These are phyloP conservation scores for Bombus fervidus DNA, from an alignment of 1,140 invertebrate species.

Conservation along the genomic window DNA sequence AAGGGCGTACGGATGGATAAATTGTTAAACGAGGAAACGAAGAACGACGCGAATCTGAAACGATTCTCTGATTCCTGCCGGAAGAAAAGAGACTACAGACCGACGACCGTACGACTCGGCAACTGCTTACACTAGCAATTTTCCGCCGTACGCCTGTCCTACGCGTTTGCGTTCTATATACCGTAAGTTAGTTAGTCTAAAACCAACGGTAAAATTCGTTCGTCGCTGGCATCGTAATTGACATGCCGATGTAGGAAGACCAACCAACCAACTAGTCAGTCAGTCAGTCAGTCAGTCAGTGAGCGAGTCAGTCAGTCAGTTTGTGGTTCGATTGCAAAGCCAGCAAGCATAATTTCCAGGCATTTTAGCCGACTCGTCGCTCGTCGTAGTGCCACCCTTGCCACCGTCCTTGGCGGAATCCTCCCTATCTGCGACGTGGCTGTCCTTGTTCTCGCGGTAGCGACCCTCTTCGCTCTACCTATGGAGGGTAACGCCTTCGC, in stretches of 20 bases:
- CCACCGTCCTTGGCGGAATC: conserved; percentile 7
- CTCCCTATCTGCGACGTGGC: conserved; percentile 17
- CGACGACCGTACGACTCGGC: not conserved
- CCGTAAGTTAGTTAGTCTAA: conserved; percentile 74
- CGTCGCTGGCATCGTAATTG: conserved; percentile 52
- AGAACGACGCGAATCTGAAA: conserved; percentile 27
- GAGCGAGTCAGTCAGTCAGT: not conserved
- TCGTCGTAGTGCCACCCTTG: too few species aligned
- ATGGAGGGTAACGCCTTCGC: conserved; percentile 55
- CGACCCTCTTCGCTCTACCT: not conserved
- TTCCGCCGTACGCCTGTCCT: conserved; percentile 62
- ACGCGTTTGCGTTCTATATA: conserved; percentile 56
- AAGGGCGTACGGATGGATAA: not conserved
- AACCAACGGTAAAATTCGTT: conserved; percentile 72
- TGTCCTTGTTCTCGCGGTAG: conserved; percentile 16
- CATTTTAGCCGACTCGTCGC: conserved; percentile 25
- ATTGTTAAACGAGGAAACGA: conserved; percentile 4
- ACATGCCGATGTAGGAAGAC: conserved; percentile 62
- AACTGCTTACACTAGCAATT: conserved; percentile 56
- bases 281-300: accelerated
- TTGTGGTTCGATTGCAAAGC: conserved; percentile 50
- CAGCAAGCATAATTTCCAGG: conserved; percentile 74
- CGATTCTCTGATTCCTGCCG: not conserved
- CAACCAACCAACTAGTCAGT: not conserved
- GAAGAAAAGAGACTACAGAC: conserved; percentile 22